Conservation (phyloP, 2,113 vertebrate species). For the Astatotilapia flaviijosephi region DNA sequence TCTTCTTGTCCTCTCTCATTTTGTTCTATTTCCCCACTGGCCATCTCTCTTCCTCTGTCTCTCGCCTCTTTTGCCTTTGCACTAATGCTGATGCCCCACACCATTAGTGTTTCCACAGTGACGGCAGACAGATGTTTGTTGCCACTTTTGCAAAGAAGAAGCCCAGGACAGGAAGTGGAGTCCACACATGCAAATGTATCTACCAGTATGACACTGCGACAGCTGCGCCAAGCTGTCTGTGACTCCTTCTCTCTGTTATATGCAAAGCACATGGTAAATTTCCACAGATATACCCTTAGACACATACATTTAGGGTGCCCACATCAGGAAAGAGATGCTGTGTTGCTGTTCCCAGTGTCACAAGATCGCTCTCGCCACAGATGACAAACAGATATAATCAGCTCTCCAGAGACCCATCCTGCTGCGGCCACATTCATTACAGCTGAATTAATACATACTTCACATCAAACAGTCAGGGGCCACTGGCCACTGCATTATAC, state of each 20-base stretch:
- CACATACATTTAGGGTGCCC: not conserved
- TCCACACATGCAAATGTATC: slow-evolving; percentile 25
- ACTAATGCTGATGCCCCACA: slow-evolving; percentile 50
- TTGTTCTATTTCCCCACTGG: slow-evolving; percentile 36
- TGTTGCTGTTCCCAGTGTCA: slow-evolving; percentile 43
- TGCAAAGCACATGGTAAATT: slow-evolving; percentile 17
- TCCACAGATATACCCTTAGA: not conserved
- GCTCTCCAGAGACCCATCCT: slow-evolving; percentile 61
- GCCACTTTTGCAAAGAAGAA: slow-evolving; percentile 72
- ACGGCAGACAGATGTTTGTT: slow-evolving; percentile 93
- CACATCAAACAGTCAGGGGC: slow-evolving; percentile 60
- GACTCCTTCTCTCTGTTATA: not conserved
- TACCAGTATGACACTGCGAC: not conserved
- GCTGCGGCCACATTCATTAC: slow-evolving; percentile 50
- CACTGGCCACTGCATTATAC: slow-evolving; percentile 15
- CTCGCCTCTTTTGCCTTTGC: slow-evolving; percentile 42
- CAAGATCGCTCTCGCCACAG: slow-evolving; percentile 33
- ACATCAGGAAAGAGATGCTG: slow-evolving; percentile 21
- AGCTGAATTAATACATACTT: slow-evolving; percentile 53
- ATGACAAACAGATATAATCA: slow-evolving; percentile 69
- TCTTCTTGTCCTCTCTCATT: slow-evolving; percentile 47
- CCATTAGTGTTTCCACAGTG: slow-evolving; percentile 83
- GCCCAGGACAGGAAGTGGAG: slow-evolving; percentile 43
- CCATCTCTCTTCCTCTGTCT: not conserved
- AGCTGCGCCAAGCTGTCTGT: slow-evolving; percentile 2